Evolutionary conservation across 2,888 invertebrate genomes (phyloP), one percentile per base, ranked within the genome.

Genomic region (Nemotelus pantherinus): DNA sequence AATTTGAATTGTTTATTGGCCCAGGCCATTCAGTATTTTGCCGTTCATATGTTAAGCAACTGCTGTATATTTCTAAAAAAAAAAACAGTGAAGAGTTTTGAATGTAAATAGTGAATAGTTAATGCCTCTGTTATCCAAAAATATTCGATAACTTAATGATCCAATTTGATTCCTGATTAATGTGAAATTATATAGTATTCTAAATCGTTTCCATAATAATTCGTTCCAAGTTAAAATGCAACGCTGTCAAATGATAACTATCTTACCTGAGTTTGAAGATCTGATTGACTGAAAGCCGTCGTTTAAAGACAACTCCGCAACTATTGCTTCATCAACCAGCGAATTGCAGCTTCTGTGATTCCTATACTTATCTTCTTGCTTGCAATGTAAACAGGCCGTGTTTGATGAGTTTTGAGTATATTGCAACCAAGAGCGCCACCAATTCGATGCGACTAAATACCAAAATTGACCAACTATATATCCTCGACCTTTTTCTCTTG

Each of bases 351-450:
- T 67, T 41, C 75, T 65, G 67, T 57, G 74, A 10, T 63, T 48
- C n/a, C 9, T 47, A 9, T 55, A 4, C 39, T 45, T 7, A 9
- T 43, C 41, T 44, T 77, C 3, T 83, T 84, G 67, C 70, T 89
- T 88, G 81, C 90, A 90, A 78, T 86, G 86, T 57, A 86, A 85
- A 82, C 90, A 90, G 5, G 86, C 85, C n/a, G 85, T 84, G 53
- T 85, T 83, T 75, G 85, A 85, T 77, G 84, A 86, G 65, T 83
- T 83, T 79, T 87, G 88, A n/a, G 93, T 91, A 87, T 95, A 93
- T 58, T 90, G 90, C 76, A 89, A 87, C 97, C 96, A 97, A 10
- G 88, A 88, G 79, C 90, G 90, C 96, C 96, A 97, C 97, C 97
- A 97, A 82, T 93, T 93, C 65, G 92, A 91, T 1, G 93, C 90